Percentiles rank a stretch among this genome's conserved stretches.
These are phyloP conservation scores for Trichonephila clavata DNA, from an alignment of 1,140 invertebrate genomes.

Conservation along the genomic window DNA sequence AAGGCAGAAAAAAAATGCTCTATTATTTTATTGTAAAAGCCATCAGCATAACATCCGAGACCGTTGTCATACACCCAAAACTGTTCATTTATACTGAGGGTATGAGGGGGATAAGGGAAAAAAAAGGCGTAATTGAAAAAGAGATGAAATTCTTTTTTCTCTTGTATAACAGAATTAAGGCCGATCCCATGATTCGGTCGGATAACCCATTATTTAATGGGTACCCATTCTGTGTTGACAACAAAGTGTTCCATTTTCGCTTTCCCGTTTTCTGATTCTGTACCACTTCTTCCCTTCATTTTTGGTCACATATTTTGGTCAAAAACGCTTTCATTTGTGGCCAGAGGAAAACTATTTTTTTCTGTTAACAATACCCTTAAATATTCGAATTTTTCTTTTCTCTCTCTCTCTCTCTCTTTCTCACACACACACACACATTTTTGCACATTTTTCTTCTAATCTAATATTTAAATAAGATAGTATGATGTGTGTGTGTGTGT, in stretches of 20 bases:
- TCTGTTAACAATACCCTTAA: too few relatives aligned
- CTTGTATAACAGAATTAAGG: constrained; percentile 19
- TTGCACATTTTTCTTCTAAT: too few relatives aligned
- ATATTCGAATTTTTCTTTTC: too few relatives aligned
- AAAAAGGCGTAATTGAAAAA: constrained; percentile 50
- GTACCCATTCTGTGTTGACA: not conserved
- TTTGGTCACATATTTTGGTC: too few relatives aligned
- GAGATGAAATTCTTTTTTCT: constrained; percentile 8
- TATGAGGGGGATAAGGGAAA: not conserved
- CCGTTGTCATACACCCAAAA: constrained; percentile 25
- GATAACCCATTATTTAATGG: constrained; percentile 53
- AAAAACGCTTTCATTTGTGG: too few relatives aligned
- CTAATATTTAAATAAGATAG: too few relatives aligned
- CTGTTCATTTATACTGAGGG: not conserved
- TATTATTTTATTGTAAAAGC: not conserved
- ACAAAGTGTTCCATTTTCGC: constrained; percentile 26
- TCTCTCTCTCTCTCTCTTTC: too few relatives aligned
- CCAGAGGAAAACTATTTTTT: too few relatives aligned
- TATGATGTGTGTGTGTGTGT: too few relatives aligned
- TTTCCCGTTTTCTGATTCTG: not conserved
- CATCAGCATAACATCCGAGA: not conserved
- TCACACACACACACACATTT: too few relatives aligned
- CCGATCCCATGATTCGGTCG: not conserved
- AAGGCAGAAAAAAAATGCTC: not conserved
- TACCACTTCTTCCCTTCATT: not conserved